A percentile compares a stretch with the other conserved stretches of the same genome.
phyloP scores from a whole-genome alignment of 2,888 invertebrate genomes.

The Omphaloscelis lunosa region DNA sequence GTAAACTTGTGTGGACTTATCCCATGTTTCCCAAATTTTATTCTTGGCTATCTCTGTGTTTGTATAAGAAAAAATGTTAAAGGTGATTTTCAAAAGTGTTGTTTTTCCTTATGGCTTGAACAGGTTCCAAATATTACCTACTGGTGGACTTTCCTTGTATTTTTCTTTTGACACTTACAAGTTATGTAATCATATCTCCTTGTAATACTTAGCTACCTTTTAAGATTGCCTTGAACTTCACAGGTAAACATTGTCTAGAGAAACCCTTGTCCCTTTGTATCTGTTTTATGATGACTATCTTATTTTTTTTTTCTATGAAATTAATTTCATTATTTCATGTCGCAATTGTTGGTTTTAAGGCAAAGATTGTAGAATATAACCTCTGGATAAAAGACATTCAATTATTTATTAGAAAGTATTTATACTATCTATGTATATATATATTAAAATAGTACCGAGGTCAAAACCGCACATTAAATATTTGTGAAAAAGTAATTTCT shows the following conservation, averaged over 20 bases:
- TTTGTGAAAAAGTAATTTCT: no score
- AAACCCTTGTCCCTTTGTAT: neutral
- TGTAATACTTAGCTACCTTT: neutral
- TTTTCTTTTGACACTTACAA: neutral
- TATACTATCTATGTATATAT: no score
- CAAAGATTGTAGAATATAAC: no score
- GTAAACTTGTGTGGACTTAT: slow-evolving; percentile 54
- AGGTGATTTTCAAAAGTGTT: slow-evolving; percentile 52
- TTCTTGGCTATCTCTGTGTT: slow-evolving; percentile 59
- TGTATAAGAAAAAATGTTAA: slow-evolving; percentile 46
- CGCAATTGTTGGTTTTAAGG: no score
- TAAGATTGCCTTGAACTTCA: neutral
- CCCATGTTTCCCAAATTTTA: slow-evolving; percentile 59
- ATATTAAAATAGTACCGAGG: no score
- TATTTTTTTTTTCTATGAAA: no score
- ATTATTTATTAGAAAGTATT: no score
- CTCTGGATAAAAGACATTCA: no score
- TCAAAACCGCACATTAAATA: no score
- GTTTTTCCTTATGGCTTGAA: slow-evolving; percentile 33
- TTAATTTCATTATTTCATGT: no score
- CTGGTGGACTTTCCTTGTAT: slow-evolving; percentile 12
- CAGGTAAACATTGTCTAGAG: neutral
- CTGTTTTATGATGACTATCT: no score
- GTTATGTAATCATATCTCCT: neutral
- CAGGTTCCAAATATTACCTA: slow-evolving; percentile 18